Evolutionary conservation across 2,888 invertebrate species (phyloP).

Genomic region (Pandemis cinnamomeana): DNA sequence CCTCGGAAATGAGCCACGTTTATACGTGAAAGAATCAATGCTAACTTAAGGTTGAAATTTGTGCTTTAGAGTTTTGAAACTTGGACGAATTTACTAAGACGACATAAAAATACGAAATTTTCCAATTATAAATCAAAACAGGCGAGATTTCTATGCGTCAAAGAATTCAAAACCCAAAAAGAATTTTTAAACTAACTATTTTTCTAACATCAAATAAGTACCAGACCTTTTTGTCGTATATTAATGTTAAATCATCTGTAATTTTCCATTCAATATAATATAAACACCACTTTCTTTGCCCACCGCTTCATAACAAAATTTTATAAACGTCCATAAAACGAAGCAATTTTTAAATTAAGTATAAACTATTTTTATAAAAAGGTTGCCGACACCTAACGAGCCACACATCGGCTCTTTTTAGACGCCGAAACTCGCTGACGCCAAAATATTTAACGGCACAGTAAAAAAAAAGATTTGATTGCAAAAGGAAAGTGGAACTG

Average conservation of each 20-base stretch:
- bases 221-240: no score
- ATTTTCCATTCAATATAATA: not conserved
- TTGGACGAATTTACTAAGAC: no score
- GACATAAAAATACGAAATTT: no score
- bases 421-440: conserved; percentile 32
- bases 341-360: conserved; percentile 6
- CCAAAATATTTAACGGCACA: conserved; percentile 41
- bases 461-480: conserved; percentile 21
- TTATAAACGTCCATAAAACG: not conserved
- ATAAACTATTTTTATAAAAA: not conserved
- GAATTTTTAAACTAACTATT: no score
- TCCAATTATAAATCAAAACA: no score
- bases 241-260: not conserved
- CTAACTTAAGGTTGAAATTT: no score
- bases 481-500: conserved; percentile 33
- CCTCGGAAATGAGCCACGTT: no score
- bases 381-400: conserved; percentile 33
- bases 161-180: no score
- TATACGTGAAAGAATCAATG: no score
- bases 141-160: no score
- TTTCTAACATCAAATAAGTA: no score
- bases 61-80: no score
- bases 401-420: conserved; percentile 35
- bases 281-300: not conserved
- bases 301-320: not conserved